These are phyloP conservation scores for Catocala fraxini DNA, from an alignment of 2,888 invertebrate genomes.

Conservation along the genomic window DNA sequence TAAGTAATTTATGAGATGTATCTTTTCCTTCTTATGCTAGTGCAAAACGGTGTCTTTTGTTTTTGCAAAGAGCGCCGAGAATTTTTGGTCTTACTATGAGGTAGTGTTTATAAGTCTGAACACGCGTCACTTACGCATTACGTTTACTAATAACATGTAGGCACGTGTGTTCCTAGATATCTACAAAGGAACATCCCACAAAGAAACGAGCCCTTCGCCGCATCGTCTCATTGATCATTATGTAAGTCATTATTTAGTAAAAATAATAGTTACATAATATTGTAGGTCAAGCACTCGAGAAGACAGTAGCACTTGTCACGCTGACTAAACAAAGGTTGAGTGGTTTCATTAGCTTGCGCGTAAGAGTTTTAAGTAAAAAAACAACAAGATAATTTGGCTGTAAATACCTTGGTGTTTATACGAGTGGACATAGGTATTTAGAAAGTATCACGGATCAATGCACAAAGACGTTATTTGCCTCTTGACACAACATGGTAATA, in stretches of 20 bases:
- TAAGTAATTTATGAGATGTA: slow-evolving; percentile 15
- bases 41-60: slow-evolving; percentile 34
- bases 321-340: slow-evolving; percentile 12
- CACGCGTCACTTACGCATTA: slow-evolving; percentile 36
- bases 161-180: slow-evolving; percentile 44
- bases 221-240: slow-evolving; percentile 22
- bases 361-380: slow-evolving; percentile 29
- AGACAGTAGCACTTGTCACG: slow-evolving; percentile 17
- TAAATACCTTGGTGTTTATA: slow-evolving; percentile 36
- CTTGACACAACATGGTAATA: not conserved
- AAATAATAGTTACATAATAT: slow-evolving; percentile 29
- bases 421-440: slow-evolving; percentile 39
- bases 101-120: slow-evolving; percentile 22
- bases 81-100: slow-evolving; percentile 31
- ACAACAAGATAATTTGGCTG: slow-evolving; percentile 20
- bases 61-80: slow-evolving; percentile 26
- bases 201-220: slow-evolving; percentile 25
- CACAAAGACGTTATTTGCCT: slow-evolving; percentile 18
- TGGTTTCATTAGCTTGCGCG: slow-evolving; percentile 22
- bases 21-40: slow-evolving; percentile 20
- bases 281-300: slow-evolving; percentile 20
- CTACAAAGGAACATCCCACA: slow-evolving; percentile 39
- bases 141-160: slow-evolving; percentile 35
- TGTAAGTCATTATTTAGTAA: slow-evolving; percentile 27
- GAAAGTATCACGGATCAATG: slow-evolving; percentile 44